Conservation (phyloP, 2,797 vertebrate species). For the Falco columbarius region DNA sequence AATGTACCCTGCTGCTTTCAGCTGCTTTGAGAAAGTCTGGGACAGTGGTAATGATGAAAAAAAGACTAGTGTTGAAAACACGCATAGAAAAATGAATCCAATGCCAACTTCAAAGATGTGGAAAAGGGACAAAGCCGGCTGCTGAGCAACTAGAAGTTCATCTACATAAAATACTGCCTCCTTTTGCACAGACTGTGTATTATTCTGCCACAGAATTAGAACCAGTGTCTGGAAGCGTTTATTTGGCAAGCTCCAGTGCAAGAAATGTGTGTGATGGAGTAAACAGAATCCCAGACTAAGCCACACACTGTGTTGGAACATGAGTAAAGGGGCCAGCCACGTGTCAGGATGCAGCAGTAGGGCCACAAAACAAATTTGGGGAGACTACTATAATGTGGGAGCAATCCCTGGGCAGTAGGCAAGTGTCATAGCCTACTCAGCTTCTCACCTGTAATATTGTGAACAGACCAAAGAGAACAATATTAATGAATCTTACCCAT, state of each 20-base stretch:
- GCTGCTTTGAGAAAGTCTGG: neutral
- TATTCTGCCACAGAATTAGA: neutral
- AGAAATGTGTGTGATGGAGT: neutral
- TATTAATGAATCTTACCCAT: neutral
- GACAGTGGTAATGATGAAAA: neutral
- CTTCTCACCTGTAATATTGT: neutral
- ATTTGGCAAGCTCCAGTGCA: neutral
- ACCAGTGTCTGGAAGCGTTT: neutral
- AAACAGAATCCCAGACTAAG: neutral
- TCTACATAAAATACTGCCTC: neutral
- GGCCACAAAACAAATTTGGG: neutral
- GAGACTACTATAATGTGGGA: neutral
- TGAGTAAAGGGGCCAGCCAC: neutral
- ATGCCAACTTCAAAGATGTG: neutral
- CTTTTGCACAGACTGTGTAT: neutral
- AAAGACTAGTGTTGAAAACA: neutral
- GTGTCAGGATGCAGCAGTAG: neutral
- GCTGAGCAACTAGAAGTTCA: neutral
- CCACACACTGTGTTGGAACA: fast-evolving
- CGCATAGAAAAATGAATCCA: neutral
- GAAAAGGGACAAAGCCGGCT: neutral
- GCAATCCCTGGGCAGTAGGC: neutral
- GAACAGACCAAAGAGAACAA: neutral
- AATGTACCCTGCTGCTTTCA: neutral
- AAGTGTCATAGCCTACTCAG: neutral